A percentile compares a stretch with the other conserved stretches of the same genome.
Conservation (phyloP, 2,113 vertebrate species). For the Vicugna pacos region DNA sequence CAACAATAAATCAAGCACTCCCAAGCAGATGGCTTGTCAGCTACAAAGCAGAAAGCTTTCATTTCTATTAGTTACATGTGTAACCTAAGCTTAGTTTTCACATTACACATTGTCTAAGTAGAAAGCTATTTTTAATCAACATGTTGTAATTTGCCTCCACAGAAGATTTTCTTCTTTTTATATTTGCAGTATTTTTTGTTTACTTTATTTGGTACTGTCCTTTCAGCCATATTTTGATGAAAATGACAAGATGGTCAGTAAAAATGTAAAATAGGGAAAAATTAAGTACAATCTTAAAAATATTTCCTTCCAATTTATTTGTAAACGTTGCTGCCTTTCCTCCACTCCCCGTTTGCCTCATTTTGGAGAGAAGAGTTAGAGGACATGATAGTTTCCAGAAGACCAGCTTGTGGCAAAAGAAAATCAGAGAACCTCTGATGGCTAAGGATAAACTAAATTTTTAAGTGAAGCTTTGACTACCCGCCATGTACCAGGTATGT, state of each 20-base stretch:
- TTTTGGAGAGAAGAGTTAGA: neutral
- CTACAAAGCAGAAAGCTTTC: conserved; percentile 8
- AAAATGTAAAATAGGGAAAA: neutral
- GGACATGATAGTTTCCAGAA: neutral
- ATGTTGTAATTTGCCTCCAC: neutral
- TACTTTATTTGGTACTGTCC: neutral
- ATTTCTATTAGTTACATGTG: neutral
- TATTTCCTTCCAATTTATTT: neutral
- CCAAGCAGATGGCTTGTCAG: neutral
- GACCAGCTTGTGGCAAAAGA: neutral
- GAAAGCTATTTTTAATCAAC: conserved; percentile 11
- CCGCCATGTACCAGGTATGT: no score
- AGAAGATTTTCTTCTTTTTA: neutral
- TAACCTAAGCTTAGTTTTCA: conserved; percentile 39
- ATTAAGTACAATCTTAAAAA: neutral
- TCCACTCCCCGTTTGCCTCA: neutral
- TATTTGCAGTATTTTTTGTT: neutral
- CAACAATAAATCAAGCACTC: neutral
- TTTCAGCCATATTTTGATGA: neutral
- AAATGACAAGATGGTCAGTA: neutral
- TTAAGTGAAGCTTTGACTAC: neutral
- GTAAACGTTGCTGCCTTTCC: neutral
- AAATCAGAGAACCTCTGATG: neutral
- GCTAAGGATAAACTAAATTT: neutral
- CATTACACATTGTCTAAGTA: conserved; percentile 11